Base-by-base conservation (phyloP, 1,140 invertebrate genomes). In the Saccostrea echinata region DNA sequence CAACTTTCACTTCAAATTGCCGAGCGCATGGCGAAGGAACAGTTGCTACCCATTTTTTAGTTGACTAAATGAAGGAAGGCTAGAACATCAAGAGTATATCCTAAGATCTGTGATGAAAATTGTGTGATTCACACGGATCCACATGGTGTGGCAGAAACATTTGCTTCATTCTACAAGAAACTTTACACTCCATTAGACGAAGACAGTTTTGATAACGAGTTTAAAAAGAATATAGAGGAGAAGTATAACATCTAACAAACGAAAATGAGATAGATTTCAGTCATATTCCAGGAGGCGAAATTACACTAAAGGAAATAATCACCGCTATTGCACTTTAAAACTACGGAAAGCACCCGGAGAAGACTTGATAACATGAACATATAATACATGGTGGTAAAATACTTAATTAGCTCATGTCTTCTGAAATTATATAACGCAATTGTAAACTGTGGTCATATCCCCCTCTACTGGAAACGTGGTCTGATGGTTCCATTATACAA, bases 401-500 rank as follows among this genome's bases (percentile, higher is more conserved):
- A 21, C 21, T 80, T 16, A 43, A 30, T 1, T n/a, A n/a, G n/a
- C n/a, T 16, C 27, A 86, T 11, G 68, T 21, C 51, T 86, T 33
- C 3, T 33, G 30, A 53, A 12, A 30, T 13, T 86, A 12, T 86
- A 80, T 30, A 86, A 81, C 43, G 21, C 51, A 33, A 21, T 86
- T 11, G 27, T 86, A n/a, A 8, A 33, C 27, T 33, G 12, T 12
- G 30, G 16, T 55, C 6, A 11, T 11, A 86, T 86, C 53, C 68
- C 71, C 4, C 16, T 2, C 1, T 3, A 27, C 3, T 86, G 85
- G 85, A 33, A 55, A 16, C 11, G 76, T 12, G 71, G 85, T 76
- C n/a, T 86, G 16, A 80, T 86, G 3, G 71, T 86, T 27, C 85
- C 85, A 13, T 30, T 86, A 16, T 86, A 51, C 76, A 86, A 86